Evolutionary conservation across 2,113 vertebrate species (phyloP).

Genomic region (Trichechus manatus): DNA sequence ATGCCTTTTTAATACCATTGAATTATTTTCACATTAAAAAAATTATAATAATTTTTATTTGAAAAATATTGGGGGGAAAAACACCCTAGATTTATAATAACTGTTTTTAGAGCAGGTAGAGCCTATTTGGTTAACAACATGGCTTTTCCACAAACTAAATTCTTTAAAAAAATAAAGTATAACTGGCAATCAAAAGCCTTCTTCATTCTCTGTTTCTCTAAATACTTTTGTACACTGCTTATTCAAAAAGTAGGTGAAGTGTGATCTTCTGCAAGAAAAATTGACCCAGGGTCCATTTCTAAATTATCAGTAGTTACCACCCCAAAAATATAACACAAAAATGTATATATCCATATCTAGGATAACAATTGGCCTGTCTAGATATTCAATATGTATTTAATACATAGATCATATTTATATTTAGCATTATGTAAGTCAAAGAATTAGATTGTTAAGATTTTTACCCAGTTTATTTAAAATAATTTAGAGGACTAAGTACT

Average conservation of each 20-base stretch:
- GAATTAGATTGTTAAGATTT: constrained; percentile 11
- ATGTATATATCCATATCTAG: not conserved
- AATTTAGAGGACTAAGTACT: constrained; percentile 29
- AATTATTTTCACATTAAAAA: constrained; percentile 39
- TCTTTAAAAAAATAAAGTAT: not conserved
- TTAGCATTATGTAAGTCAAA: constrained; percentile 34
- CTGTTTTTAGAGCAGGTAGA: constrained; percentile 10
- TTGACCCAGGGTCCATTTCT: not conserved
- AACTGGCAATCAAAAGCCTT: not conserved
- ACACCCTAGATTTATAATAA: not conserved
- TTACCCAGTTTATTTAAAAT: constrained; percentile 3
- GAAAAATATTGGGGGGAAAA: constrained; percentile 48
- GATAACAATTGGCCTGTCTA: not conserved
- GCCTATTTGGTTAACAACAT: not conserved
- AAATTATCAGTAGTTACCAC: not conserved
- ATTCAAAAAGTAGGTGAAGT: constrained; percentile 42
- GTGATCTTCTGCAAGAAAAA: constrained; percentile 6
- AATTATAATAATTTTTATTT: constrained; percentile 2
- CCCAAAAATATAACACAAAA: not conserved
- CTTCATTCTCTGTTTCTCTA: not conserved
- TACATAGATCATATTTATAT: not conserved
- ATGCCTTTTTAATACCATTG: not conserved
- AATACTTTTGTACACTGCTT: not conserved
- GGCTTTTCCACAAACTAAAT: constrained; percentile 21
- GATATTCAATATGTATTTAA: not conserved